Evolutionary conservation across 2,113 vertebrate genomes (phyloP).

Genomic region (Syngnathus scovelli): DNA sequence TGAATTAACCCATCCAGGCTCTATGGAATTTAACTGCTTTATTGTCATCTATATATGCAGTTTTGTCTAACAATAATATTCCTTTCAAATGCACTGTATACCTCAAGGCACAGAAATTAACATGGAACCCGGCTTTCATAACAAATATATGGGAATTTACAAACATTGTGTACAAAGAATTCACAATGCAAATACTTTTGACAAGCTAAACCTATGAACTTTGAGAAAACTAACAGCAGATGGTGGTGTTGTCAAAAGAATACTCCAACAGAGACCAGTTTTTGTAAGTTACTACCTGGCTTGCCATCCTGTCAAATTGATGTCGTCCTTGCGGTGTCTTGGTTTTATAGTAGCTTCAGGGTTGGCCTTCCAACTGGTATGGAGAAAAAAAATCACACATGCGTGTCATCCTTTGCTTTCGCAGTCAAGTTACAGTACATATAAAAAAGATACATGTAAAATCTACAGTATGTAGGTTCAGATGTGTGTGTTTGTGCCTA

Average conservation of each 20-base stretch:
- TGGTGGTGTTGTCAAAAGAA: conserved; percentile 37
- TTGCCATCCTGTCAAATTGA: not conserved
- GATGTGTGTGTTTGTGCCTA: not conserved
- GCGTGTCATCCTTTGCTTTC: conserved; percentile 30
- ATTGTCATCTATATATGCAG: not conserved
- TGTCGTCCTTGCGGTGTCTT: conserved; percentile 10
- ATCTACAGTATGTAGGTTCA: not conserved
- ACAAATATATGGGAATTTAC: not conserved
- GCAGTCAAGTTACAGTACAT: not conserved
- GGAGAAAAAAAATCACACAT: conserved; percentile 61
- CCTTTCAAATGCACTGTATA: not conserved
- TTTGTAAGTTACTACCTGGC: not conserved
- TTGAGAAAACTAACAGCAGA: conserved; percentile 34
- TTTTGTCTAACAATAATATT: not conserved
- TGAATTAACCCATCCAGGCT: not conserved
- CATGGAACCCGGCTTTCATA: not conserved
- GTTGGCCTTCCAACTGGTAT: conserved; percentile 75
- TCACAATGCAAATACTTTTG: not conserved
- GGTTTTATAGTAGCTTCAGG: conserved; percentile 35
- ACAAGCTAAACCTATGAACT: not conserved
- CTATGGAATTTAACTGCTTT: not conserved
- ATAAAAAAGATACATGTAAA: not conserved
- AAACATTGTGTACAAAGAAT: not conserved
- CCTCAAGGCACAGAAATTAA: not conserved
- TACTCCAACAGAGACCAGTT: not conserved